phyloP scores from a whole-genome alignment of 2,113 vertebrate species.

The Otocyon megalotis region DNA sequence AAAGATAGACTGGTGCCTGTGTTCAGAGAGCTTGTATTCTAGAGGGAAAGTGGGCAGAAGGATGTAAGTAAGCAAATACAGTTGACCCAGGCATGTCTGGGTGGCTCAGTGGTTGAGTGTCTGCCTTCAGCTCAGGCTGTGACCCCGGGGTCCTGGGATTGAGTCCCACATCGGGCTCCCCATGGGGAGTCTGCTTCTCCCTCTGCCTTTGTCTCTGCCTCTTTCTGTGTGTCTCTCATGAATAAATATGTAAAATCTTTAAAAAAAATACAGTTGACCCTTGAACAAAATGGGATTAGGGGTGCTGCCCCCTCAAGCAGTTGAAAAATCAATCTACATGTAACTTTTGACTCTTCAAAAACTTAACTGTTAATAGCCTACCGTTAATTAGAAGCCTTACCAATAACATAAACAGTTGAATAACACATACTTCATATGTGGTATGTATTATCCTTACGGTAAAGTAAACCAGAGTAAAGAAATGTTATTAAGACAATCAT shows the following conservation, averaged over 20 bases:
- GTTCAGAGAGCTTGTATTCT: not conserved
- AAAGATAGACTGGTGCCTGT: not conserved
- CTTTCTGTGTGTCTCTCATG: too few species aligned
- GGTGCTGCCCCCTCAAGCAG: not conserved
- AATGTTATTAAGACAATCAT: not conserved
- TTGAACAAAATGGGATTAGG: not conserved
- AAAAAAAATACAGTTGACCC: not conserved
- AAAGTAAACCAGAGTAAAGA: not conserved
- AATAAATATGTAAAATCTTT: too few species aligned
- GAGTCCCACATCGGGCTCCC: too few species aligned
- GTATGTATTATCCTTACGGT: not conserved
- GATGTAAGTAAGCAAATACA: not conserved
- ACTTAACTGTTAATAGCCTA: not conserved
- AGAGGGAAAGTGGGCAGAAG: not conserved
- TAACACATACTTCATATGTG: not conserved
- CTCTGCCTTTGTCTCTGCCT: too few species aligned
- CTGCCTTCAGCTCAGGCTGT: too few species aligned
- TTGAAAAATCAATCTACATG: not conserved
- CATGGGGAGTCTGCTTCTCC: too few species aligned
- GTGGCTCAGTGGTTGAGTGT: too few species aligned
- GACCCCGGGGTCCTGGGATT: too few species aligned
- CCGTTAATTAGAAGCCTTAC: not conserved
- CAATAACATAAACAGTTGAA: not conserved
- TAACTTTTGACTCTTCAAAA: not conserved
- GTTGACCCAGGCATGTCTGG: not conserved